Conservation (phyloP, 2,113 vertebrate genomes). For the Ochotona curzoniae region DNA sequence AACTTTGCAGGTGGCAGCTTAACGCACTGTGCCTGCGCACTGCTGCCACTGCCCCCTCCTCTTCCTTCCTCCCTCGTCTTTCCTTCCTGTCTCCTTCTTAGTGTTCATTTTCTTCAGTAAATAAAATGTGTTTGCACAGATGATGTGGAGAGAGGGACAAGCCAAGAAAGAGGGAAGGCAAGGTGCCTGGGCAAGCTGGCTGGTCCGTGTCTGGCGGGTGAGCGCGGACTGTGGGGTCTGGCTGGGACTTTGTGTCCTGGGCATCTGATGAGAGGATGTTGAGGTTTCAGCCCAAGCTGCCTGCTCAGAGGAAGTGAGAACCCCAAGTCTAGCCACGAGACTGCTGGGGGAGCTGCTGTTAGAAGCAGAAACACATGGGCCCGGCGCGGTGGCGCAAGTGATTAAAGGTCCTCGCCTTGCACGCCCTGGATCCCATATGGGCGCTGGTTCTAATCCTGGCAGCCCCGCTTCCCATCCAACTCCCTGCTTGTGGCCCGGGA, state of each 20-base stretch:
- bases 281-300: not conserved
- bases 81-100: fast-evolving
- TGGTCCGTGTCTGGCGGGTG: not conserved
- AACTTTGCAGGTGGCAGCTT: too few species aligned
- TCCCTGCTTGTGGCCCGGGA: too few species aligned
- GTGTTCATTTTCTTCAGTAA: conserved; percentile 18
- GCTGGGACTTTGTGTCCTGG: not conserved
- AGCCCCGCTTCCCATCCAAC: too few species aligned
- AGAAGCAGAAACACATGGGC: too few species aligned
- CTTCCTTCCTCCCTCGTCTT: too few species aligned
- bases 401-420: too few species aligned
- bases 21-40: too few species aligned
- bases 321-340: not conserved
- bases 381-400: too few species aligned
- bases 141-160: not conserved
- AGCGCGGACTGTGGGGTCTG: not conserved
- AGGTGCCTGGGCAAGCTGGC: too few species aligned
- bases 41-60: too few species aligned
- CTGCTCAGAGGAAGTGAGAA: not conserved
- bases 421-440: too few species aligned
- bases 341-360: not conserved
- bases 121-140: not conserved
- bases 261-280: not conserved
- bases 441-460: too few species aligned
- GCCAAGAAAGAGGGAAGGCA: not conserved